Evolutionary conservation across 2,797 vertebrate genomes (phyloP), one percentile per base, ranked within the genome.

Genomic region (Pangasius krempfi): DNA sequence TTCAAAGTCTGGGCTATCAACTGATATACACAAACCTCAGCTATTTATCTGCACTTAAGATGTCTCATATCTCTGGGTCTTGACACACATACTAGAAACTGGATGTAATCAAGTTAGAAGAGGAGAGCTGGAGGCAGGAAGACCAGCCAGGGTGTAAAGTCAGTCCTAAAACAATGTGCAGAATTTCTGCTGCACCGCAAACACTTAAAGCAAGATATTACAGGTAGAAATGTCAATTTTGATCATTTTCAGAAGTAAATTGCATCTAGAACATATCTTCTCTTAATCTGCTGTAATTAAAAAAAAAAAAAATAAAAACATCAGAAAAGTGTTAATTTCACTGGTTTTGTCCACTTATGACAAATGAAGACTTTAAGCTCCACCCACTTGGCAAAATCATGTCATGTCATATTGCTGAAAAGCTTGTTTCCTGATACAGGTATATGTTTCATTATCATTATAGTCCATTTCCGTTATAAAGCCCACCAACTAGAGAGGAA

Each of bases 1-100:
- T 86, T 78, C 87, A 89, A 83, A 81, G 78, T 84, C 86, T 87
- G 64, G 86, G 50, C 80, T 89, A 89, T 89, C 88, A 90, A 89
- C 88, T 56, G 64, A 91, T 89, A 86, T 86, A 86, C 84, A 82
- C 66, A 86, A 90, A 86, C 88, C 85, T 89, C 88, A 89, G 76
- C 84, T 87, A 89, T 92, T 86, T 89, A 87, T 88, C 91, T 91
- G 88, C 85, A 85, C 91, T 89, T n/a, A 27, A 89, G 85, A 90
- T 90, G 87, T 89, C 89, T 94, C 91, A 82, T 64, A 86, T 92
- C 92, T 93, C 92, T 88, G 90, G 85, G 90, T 92, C 89, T 86
- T 94, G 90, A 92, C 91, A 85, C 87, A 92, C 91, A 76, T 62
- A 87, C 89, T 86, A 79, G 76, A 88, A 87, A 85, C 40, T 37